Evolutionary conservation across 2,888 invertebrate species (phyloP).

Genomic region (Drosophila prolongata): DNA sequence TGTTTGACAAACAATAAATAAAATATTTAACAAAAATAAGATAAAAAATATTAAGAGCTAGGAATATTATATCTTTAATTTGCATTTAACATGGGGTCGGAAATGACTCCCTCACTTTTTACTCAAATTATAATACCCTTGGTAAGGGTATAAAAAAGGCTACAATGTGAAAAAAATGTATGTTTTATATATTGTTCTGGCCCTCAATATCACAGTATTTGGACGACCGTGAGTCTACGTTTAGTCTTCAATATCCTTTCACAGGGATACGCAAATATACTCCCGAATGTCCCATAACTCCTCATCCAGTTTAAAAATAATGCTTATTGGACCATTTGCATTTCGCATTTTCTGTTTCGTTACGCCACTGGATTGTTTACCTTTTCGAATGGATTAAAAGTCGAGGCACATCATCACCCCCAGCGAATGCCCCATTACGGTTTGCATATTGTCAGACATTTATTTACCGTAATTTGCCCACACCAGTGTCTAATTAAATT

Average conservation of each 20-base stretch:
- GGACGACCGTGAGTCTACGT: neutral
- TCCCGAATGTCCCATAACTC: slow-evolving; percentile 15
- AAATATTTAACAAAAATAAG: neutral
- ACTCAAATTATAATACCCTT: too few species aligned
- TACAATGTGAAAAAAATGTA: too few species aligned
- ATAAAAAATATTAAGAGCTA: too few species aligned
- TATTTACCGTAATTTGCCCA: slow-evolving; percentile 76
- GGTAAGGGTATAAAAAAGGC: neutral
- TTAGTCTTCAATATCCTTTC: neutral
- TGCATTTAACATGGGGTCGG: too few species aligned
- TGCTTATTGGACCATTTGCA: slow-evolving; percentile 46
- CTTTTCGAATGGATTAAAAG: slow-evolving; percentile 44
- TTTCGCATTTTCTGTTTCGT: slow-evolving; percentile 33
- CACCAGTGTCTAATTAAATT: slow-evolving; percentile 76
- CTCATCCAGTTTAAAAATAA: slow-evolving; percentile 23
- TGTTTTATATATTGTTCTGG: too few species aligned
- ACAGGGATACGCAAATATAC: neutral
- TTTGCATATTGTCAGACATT: slow-evolving; percentile 68
- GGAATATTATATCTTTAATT: too few species aligned
- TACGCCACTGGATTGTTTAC: slow-evolving; percentile 45
- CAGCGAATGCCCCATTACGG: slow-evolving; percentile 6
- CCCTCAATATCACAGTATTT: too few species aligned
- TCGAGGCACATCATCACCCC: slow-evolving; percentile 20
- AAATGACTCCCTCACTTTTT: too few species aligned
- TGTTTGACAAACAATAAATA: neutral